phyloP scores from a whole-genome alignment of 2,888 invertebrate genomes.

The Nymphalis urticae region DNA sequence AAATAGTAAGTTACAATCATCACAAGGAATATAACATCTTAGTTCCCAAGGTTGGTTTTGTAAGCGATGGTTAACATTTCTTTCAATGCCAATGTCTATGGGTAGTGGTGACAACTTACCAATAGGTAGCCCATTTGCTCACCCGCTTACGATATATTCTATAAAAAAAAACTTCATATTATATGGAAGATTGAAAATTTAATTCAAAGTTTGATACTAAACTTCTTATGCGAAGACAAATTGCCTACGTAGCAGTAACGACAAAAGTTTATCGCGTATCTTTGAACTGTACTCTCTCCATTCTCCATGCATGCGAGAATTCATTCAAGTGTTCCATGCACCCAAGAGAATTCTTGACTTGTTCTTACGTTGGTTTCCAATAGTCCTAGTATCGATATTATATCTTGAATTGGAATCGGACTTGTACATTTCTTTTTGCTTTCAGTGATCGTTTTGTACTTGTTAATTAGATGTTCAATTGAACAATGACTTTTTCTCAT shows the following conservation, averaged over 20 bases:
- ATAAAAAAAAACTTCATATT: no score
- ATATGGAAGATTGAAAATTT: conserved; percentile 21
- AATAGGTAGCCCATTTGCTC: no score
- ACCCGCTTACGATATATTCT: no score
- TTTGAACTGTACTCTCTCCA: conserved; percentile 32
- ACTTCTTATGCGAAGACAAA: conserved; percentile 27
- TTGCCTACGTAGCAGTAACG: conserved; percentile 31
- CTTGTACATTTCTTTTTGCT: background rate
- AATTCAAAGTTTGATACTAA: conserved; percentile 28
- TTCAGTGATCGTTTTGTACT: background rate
- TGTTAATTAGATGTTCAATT: no score
- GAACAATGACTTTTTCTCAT: no score
- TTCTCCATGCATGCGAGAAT: conserved; percentile 32
- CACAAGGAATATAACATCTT: no score
- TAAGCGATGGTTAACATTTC: no score
- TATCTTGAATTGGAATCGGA: background rate
- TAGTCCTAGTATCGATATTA: background rate
- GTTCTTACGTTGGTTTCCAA: conserved; percentile 13
- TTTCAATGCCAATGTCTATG: no score
- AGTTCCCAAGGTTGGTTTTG: no score
- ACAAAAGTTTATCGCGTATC: conserved; percentile 37
- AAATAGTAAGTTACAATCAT: no score
- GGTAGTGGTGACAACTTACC: no score
- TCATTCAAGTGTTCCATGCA: conserved; percentile 37
- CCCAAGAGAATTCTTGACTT: conserved; percentile 32